Conservation (phyloP, 2,113 vertebrate genomes). For the Mus musculus region DNA sequence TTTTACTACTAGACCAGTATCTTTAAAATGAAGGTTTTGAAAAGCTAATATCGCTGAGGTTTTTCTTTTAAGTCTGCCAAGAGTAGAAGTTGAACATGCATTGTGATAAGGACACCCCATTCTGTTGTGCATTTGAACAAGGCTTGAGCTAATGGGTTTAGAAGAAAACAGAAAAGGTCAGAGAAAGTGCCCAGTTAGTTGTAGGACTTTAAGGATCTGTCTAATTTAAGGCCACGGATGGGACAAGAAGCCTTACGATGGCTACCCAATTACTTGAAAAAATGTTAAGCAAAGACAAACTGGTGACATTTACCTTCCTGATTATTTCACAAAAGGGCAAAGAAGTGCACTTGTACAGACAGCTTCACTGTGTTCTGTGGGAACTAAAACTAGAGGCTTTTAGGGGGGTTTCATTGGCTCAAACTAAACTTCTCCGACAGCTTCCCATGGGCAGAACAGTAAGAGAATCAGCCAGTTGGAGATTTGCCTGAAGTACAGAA, state of each 20-base stretch:
- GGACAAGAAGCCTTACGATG: not conserved
- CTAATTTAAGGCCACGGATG: conserved; percentile 65
- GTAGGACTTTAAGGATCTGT: conserved; percentile 26
- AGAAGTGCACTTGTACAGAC: conserved; percentile 22
- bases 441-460: accelerated
- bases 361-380: conserved; percentile 3
- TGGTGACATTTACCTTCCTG: conserved; percentile 75
- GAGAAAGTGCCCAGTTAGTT: not conserved
- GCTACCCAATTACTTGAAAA: conserved; percentile 68
- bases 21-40: not conserved
- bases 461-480: accelerated
- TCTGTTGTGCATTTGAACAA: conserved; percentile 14
- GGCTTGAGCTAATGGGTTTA: conserved; percentile 57
- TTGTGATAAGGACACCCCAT: conserved; percentile 19
- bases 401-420: not conserved
- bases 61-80: not conserved
- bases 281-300: conserved; percentile 75
- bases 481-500: not conserved
- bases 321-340: conserved; percentile 74
- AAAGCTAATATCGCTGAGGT: not conserved
- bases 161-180: conserved; percentile 66
- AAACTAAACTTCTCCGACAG: not conserved
- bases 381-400: conserved; percentile 43
- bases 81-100: not conserved
- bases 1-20: not conserved